Evolutionary conservation across 2,797 vertebrate genomes (phyloP), one percentile per base, ranked within the genome.

Genomic region (Sebastes hopkinsi): DNA sequence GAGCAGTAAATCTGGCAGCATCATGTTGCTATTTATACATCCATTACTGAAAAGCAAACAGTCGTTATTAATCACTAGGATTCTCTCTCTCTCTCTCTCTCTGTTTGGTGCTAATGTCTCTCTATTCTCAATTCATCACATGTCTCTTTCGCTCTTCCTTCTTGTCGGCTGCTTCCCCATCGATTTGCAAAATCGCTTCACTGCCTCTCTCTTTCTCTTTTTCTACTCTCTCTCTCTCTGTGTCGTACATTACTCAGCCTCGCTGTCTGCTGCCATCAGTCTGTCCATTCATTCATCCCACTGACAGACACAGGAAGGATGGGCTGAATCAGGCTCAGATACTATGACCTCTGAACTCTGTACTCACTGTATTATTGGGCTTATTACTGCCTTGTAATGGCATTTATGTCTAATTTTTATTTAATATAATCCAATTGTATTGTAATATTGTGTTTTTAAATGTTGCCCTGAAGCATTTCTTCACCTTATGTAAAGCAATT

Each of bases 21-120:
- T 91, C 83, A 79, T 23, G 80, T 81, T 90, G 81, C 87, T 94
- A 93, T 93, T 93, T 93, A 90, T 88, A 91, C 60, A 46, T 77
- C 88, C 89, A 90, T 91, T 91, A 93, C 80, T 85, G 79, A 84
- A 85, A 70, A 87, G 80, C 85, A 88, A 87, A 88, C 80, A 77
- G 71, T 75, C 14, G 64, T 75, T 86, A 88, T 89, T 89, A 72
- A 90, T 92, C 88, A 87, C 46, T 0, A 8, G 60, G 27, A 69
- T 38, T 16, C 34, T 25, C 34, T 42, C 32, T 68, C 25, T 25
- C 25, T 25, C 25, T 27, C 67, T 73, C 52, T 69, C n/a, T 61
- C 59, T 46, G 32, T 36, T 78, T 34, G 4, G 10, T 3, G 4
- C 54, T 82, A 54, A 82, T 72, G 38, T 82, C 72, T 83, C 65